These are phyloP conservation scores for Arvicanthis niloticus DNA, from an alignment of 2,113 vertebrate genomes.

Conservation along the genomic window DNA sequence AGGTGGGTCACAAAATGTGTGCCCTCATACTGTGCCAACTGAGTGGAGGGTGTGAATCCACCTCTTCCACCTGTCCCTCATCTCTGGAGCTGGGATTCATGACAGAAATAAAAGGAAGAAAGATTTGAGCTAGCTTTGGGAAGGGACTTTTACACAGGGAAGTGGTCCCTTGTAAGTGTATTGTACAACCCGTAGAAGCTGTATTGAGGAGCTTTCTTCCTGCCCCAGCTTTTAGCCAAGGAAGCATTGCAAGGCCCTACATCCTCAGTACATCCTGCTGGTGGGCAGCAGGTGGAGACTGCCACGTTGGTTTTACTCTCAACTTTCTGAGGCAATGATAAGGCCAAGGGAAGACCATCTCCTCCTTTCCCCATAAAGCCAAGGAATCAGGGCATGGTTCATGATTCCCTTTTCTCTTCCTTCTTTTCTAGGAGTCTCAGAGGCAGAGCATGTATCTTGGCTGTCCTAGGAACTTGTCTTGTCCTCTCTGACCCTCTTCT, in stretches of 20 bases:
- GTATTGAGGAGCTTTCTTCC: background rate
- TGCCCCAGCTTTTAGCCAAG: background rate
- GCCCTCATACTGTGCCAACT: too few species aligned
- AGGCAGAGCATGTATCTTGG: background rate
- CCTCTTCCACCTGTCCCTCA: background rate
- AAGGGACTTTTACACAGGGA: background rate
- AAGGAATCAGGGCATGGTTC: background rate
- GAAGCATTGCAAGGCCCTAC: background rate
- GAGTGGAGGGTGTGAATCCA: background rate
- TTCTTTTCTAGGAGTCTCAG: background rate
- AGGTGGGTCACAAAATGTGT: background rate
- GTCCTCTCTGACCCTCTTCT: background rate
- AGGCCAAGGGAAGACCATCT: background rate
- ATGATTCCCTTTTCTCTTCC: background rate
- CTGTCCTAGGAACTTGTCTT: background rate
- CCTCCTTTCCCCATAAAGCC: background rate
- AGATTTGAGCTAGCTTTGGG: background rate
- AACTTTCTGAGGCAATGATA: background rate
- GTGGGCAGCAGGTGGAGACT: background rate
- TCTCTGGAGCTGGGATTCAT: background rate
- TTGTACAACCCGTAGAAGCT: background rate
- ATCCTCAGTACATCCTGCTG: background rate
- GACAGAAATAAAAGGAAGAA: background rate
- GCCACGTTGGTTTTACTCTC: background rate
- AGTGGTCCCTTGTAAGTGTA: background rate